Percentiles rank a stretch among this genome's conserved stretches.
These are phyloP conservation scores for Lepidochrysops patricia DNA, from an alignment of 2,888 invertebrate genomes.

Conservation along the genomic window DNA sequence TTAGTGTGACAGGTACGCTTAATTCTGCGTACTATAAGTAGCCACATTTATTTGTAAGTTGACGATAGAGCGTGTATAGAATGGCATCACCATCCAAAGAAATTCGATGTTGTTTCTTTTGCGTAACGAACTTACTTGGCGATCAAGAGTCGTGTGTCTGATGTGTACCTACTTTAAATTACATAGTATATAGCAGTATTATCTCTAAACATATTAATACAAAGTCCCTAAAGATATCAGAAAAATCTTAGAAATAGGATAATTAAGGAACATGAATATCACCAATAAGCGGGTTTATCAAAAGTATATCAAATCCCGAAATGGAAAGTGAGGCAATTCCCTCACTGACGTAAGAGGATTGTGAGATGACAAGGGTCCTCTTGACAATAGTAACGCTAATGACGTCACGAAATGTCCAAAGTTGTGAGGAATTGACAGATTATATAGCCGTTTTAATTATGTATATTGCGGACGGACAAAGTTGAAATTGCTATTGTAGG, in stretches of 20 bases:
- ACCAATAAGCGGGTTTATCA: neutral
- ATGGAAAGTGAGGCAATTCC: slow-evolving; percentile 28
- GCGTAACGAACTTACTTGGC: too few relatives aligned
- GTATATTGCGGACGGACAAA: neutral
- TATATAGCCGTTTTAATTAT: slow-evolving; percentile 7
- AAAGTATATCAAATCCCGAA: slow-evolving; percentile 13
- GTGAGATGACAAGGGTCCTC: slow-evolving; percentile 52
- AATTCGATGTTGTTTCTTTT: too few relatives aligned
- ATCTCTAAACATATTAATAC: too few relatives aligned
- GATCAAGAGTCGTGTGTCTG: too few relatives aligned
- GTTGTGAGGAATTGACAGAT: slow-evolving; percentile 17
- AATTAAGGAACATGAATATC: neutral
- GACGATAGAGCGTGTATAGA: too few relatives aligned
- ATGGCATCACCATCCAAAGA: too few relatives aligned
- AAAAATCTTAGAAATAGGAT: neutral
- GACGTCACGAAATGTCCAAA: slow-evolving; percentile 35
- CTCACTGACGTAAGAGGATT: slow-evolving; percentile 51
- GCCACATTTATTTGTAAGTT: too few relatives aligned
- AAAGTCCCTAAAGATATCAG: too few relatives aligned
- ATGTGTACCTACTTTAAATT: too few relatives aligned
- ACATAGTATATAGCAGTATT: too few relatives aligned
- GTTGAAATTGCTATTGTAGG: neutral
- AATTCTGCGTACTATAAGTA: too few relatives aligned
- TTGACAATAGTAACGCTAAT: slow-evolving; percentile 37
- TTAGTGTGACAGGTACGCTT: too few relatives aligned